Percentiles rank a stretch among this genome's conserved stretches.
Evolutionary conservation across 2,888 invertebrate species (phyloP).

Genomic region (Tanypteryx hageni): DNA sequence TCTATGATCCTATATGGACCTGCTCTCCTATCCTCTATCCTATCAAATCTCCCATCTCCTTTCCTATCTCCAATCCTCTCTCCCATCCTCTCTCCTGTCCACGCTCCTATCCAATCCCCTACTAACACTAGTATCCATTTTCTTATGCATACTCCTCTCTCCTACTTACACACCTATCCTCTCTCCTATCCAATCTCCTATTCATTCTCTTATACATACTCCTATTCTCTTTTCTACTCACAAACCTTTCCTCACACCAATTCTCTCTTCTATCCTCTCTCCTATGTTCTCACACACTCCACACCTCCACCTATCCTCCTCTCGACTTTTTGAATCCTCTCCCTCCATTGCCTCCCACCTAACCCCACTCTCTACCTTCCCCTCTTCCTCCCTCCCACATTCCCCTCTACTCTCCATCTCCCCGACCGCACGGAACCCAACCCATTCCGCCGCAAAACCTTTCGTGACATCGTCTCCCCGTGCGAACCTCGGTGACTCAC

Average conservation of each 20-base stretch:
- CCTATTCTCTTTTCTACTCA: too few relatives aligned
- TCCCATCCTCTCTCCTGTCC: not conserved
- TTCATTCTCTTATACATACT: too few relatives aligned
- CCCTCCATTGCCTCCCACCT: not conserved
- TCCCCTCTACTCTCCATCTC: not conserved
- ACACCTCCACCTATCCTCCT: too few relatives aligned
- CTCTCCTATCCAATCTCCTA: not conserved
- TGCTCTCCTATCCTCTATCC: too few relatives aligned
- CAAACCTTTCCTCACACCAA: too few relatives aligned
- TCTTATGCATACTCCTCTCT: not conserved
- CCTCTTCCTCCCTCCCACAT: not conserved
- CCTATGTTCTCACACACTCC: too few relatives aligned
- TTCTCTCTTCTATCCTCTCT: too few relatives aligned
- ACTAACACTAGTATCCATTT: not conserved
- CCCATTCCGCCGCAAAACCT: not conserved
- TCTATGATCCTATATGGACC: too few relatives aligned
- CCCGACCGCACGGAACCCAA: not conserved
- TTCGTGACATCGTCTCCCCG: slow-evolving; percentile 24
- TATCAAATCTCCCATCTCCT: not conserved
- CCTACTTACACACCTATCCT: not conserved
- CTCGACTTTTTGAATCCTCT: too few relatives aligned
- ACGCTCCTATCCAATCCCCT: not conserved
- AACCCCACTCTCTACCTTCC: not conserved
- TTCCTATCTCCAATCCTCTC: not conserved
- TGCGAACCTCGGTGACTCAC: slow-evolving; percentile 15